Base-by-base conservation (phyloP, 2,113 vertebrate genomes). In the Cyprinodon tularosa region DNA sequence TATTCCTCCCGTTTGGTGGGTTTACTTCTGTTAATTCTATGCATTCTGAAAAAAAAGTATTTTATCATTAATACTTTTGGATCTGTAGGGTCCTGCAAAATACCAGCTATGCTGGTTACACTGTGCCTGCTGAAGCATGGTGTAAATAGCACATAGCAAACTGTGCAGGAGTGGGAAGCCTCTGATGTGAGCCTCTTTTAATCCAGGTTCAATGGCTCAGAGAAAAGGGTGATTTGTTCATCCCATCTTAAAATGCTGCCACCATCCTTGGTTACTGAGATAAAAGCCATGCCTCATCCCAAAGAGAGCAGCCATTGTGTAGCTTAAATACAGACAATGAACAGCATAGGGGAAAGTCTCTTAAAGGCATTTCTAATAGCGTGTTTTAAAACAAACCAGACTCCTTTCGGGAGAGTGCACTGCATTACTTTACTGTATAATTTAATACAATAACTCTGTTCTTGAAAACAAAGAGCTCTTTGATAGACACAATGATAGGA, bases 391-490 rank as follows among this genome's bases (percentile, higher is more conserved):
- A 94, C 85, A 88, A 92, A 86, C 70, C 80, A 84, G 84, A 61
- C 69, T 80, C 53, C 61, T 63, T 42, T 68, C 60, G 67, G 53
- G 71, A 80, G 71, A 4, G 70, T 72, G 71, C 73, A 64, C 48
- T 13, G 72, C 74, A 72, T 77, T 84, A 78, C 72, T 73, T 65
- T 68, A 76, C 68, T 71, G 71, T 83, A 90, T 89, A 87, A 93
- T 84, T 84, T 86, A 90, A 90, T 80, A 89, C 76, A 85, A 76
- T 81, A 92, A 88, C 88, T 82, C 89, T 90, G 77, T 76, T 61
- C 50, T 11, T 42, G 66, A 71, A 89, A 45, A 96, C 95, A 96
- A 96, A 95, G 93, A 81, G 60, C 72, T 82, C 93, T 95, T 95
- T 96, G 94, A 78, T 64, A 39, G 66, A 92, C 82, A 65, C 57